Evolutionary conservation across 2,797 vertebrate genomes (phyloP).

Genomic region (Scolopax rusticola): DNA sequence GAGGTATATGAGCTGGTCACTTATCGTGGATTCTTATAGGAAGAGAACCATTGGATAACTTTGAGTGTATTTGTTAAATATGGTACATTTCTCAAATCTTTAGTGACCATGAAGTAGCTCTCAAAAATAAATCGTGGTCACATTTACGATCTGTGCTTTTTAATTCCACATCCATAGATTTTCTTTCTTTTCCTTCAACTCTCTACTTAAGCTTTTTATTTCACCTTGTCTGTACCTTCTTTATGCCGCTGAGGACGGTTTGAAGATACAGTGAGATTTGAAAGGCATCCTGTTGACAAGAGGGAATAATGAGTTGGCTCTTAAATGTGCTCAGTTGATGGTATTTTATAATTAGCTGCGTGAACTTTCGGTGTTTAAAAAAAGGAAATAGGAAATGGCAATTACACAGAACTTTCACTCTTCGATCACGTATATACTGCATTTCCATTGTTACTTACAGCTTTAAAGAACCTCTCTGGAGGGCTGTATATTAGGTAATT

Average conservation of each 20-base stretch:
- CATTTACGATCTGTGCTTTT: rapidly evolving
- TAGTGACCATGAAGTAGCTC: background rate
- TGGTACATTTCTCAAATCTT: rapidly evolving
- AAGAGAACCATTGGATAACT: background rate
- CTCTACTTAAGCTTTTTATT: background rate
- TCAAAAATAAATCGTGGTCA: background rate
- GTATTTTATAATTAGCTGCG: background rate
- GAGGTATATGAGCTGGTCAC: background rate
- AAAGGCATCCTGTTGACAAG: background rate
- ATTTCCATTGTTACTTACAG: background rate
- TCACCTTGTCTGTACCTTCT: background rate
- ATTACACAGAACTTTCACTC: background rate
- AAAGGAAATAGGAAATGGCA: background rate
- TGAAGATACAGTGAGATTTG: background rate
- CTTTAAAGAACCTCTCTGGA: slow-evolving; percentile 3
- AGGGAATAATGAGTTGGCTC: background rate
- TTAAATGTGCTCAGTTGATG: rapidly evolving
- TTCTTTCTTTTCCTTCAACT: background rate
- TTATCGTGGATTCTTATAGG: background rate
- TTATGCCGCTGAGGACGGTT: background rate
- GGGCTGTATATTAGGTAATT: background rate
- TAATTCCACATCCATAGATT: background rate
- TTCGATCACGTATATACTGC: background rate
- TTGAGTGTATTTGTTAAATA: background rate
- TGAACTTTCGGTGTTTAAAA: background rate